A percentile compares a stretch with the other conserved stretches of the same genome.
Conservation (phyloP, 1,140 invertebrate genomes). For the Trichonephila clavipes region DNA sequence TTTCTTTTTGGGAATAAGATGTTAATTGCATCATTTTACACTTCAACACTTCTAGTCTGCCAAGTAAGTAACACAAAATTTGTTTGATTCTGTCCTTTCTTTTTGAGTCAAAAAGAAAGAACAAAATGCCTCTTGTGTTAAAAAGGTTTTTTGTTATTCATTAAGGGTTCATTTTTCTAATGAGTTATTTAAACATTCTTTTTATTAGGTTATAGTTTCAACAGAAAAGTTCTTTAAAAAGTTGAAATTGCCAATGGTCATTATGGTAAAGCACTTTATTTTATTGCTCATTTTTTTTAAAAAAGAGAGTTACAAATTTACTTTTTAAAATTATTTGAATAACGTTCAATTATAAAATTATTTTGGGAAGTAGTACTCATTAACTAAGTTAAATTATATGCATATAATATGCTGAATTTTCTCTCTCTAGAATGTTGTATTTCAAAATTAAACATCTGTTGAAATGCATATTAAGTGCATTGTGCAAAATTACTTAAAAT, state of each 20-base stretch:
- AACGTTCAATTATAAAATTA: too few species aligned
- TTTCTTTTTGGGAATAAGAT: constrained; percentile 86
- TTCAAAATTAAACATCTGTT: too few species aligned
- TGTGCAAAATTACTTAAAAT: too few species aligned
- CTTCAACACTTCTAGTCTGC: constrained; percentile 81
- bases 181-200: constrained; percentile 14
- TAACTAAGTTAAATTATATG: too few species aligned
- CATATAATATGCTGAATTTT: too few species aligned
- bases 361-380: too few species aligned
- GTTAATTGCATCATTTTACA: constrained; percentile 86
- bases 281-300: not conserved
- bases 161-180: not conserved
- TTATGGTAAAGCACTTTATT: constrained; percentile 22
- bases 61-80: constrained; percentile 80
- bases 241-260: not conserved
- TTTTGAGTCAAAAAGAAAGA: not conserved
- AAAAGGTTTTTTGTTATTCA: too few species aligned
- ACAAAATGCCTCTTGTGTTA: not conserved
- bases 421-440: too few species aligned
- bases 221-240: not conserved
- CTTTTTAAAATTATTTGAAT: not conserved
- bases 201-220: constrained; percentile 32
- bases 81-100: not conserved
- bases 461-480: too few species aligned
- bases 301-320: not conserved